Base-by-base conservation (phyloP, 2,888 invertebrate genomes). In the Catocala sponsa region DNA sequence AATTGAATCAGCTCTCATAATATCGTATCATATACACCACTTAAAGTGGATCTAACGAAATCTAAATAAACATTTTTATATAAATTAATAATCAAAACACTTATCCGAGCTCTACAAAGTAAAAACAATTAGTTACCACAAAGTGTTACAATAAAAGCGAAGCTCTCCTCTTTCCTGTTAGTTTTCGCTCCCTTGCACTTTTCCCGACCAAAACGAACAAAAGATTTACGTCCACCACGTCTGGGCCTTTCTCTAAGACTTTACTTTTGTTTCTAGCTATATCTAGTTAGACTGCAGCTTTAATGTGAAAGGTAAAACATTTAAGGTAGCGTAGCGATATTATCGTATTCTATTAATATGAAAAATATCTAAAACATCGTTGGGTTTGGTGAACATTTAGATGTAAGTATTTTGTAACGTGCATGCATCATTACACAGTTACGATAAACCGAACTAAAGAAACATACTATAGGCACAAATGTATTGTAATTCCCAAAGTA, bases 171-270 rank as follows among this genome's bases (percentile, higher is more conserved):
- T 90, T 88, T 84, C 84, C 85, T 84, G 87, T 87, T 88, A 89
- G 89, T 90, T 91, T 90, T 91, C 88, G 87, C 88, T 87, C 83
- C 81, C 87, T 87, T 89, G 89, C 88, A 89, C 88, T 89, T 91
- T 86, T 85, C 86, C 82, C 85, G 80, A 74, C 75, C 80, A 87
- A 89, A 90, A 87, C 76, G 85, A 89, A 86, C 80, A 86, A 87
- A 89, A 90, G 89, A 90, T 90, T 90, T 88, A 89, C 89, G 90
- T 82, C 80, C 76, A 78, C 84, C 79, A 79, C 81, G 88, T 86
- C 87, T 85, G 84, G 82, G 83, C 86, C 85, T 84, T 82, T 80
- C 77, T 75, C 66, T 75, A 74, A 78, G 74, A 83, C 79, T 78
- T 71, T 75, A 74, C 76, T 76, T 70, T 71, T 80, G 67, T 79